phyloP scores from a whole-genome alignment of 2,113 vertebrate species.

The Oplegnathus fasciatus region DNA sequence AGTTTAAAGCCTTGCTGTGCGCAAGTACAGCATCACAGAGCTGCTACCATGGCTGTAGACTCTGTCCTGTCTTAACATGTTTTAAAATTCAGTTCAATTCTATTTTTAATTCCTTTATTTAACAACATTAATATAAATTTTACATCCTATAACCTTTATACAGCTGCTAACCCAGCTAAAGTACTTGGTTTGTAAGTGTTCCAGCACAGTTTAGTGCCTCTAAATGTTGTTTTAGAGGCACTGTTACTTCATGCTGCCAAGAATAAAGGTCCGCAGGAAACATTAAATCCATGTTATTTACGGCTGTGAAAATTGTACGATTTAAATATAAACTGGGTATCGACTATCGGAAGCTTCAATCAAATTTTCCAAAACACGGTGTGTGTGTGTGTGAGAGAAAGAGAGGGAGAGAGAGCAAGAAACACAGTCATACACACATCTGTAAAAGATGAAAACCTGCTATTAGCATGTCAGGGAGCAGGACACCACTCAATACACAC shows the following conservation, averaged over 20 bases:
- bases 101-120: not conserved
- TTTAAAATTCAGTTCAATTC: not conserved
- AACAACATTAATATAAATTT: constrained; percentile 9
- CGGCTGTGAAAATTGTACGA: constrained; percentile 40
- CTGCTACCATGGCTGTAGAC: too few species aligned
- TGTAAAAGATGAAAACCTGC: constrained; percentile 52
- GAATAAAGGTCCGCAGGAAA: constrained; percentile 45
- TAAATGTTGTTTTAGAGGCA: constrained; percentile 47
- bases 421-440: constrained; percentile 25
- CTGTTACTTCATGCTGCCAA: constrained; percentile 29
- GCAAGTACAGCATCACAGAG: not conserved
- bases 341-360: constrained; percentile 29
- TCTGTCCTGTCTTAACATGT: not conserved
- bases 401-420: not conserved
- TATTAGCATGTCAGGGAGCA: constrained; percentile 64
- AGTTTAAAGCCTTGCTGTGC: not conserved
- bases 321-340: constrained; percentile 52
- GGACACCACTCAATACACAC: constrained; percentile 25
- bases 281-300: constrained; percentile 54
- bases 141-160: not conserved
- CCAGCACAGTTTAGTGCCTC: constrained; percentile 36
- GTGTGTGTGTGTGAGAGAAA: not conserved
- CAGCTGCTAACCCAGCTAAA: constrained; percentile 31
- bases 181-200: constrained; percentile 25
- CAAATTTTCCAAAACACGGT: constrained; percentile 35